Evolutionary conservation across 2,888 invertebrate genomes (phyloP).

Genomic region (Yponomeuta sedellus): DNA sequence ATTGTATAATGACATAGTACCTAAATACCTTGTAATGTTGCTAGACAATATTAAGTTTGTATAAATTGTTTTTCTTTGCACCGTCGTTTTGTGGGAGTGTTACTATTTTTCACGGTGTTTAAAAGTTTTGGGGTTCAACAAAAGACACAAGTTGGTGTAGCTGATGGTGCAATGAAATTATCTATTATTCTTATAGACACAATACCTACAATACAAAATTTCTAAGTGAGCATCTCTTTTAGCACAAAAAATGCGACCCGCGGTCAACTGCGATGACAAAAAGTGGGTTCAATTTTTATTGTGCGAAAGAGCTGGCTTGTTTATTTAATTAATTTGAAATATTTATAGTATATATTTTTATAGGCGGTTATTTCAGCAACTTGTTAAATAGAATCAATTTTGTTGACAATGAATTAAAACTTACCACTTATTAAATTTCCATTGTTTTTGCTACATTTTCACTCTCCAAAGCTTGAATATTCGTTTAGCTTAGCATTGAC

Average conservation of each 20-base stretch:
- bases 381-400: slow-evolving; percentile 69
- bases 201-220: slow-evolving; percentile 32
- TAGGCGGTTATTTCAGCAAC: slow-evolving; percentile 64
- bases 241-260: not conserved
- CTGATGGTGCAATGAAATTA: slow-evolving; percentile 54
- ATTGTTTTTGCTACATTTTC: slow-evolving; percentile 11
- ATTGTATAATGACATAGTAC: slow-evolving; percentile 54
- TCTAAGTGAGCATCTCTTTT: slow-evolving; percentile 27
- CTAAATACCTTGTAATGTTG: slow-evolving; percentile 62
- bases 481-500: slow-evolving; percentile 21
- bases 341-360: slow-evolving; percentile 60
- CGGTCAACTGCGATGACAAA: not conserved
- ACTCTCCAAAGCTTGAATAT: not conserved
- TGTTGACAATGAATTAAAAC: slow-evolving; percentile 37
- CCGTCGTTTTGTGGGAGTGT: slow-evolving; percentile 42
- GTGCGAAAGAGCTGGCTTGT: not conserved
- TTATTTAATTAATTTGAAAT: slow-evolving; percentile 22
- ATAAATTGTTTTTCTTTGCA: slow-evolving; percentile 48
- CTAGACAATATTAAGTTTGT: slow-evolving; percentile 69
- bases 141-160: not conserved
- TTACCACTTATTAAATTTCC: slow-evolving; percentile 4
- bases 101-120: slow-evolving; percentile 33
- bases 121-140: not conserved
- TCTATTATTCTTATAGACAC: slow-evolving; percentile 37
- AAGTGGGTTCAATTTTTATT: not conserved